Conservation (phyloP, 2,113 vertebrate species). For the Mustelus asterias region DNA sequence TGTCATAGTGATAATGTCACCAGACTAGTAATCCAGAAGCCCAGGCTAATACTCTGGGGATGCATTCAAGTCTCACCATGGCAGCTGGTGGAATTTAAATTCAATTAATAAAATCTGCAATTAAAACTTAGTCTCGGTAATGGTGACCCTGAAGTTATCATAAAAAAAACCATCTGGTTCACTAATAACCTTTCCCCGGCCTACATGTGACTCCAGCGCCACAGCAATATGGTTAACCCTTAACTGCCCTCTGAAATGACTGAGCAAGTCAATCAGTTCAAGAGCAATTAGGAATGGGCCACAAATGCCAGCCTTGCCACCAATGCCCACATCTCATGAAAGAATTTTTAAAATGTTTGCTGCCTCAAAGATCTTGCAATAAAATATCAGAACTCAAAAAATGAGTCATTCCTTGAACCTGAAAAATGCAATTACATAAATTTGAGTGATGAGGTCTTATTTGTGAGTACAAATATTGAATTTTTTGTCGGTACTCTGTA, state of each 20-base stretch:
- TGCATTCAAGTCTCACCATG: too few species aligned
- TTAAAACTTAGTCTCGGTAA: not conserved
- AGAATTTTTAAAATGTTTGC: not conserved
- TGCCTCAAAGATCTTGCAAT: not conserved
- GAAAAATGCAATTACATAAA: not conserved
- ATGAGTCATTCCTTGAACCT: not conserved
- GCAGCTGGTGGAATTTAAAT: not conserved
- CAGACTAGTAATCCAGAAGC: not conserved
- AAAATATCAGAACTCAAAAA: not conserved
- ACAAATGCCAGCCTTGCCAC: not conserved
- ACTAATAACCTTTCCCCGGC: not conserved
- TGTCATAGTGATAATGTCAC: not conserved
- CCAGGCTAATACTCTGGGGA: not conserved
- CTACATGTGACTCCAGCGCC: not conserved
- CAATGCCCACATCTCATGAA: not conserved
- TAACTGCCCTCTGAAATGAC: not conserved
- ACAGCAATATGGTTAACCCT: not conserved
- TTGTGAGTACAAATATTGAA: not conserved
- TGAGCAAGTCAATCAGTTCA: not conserved
- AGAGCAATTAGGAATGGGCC: not conserved
- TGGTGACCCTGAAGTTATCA: not conserved
- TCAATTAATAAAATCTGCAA: not conserved
- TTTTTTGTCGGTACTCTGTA: not conserved
- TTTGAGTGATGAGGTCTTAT: not conserved
- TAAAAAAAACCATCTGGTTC: not conserved